Conservation (phyloP, 2,888 invertebrate species). For the Himalopsyche japonica region DNA sequence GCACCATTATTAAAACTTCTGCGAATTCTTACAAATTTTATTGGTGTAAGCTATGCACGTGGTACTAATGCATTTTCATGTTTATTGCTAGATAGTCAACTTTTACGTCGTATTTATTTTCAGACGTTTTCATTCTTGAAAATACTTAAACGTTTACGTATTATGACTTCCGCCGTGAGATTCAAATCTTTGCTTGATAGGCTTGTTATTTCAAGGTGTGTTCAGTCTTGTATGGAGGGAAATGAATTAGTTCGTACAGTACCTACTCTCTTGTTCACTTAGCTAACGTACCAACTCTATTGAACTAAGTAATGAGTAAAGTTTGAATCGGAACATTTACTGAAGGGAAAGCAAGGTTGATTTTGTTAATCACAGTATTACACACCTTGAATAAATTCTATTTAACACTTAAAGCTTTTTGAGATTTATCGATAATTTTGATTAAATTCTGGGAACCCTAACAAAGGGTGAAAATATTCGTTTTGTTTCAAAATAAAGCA, state of each 20-base stretch:
- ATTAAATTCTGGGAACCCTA: not conserved
- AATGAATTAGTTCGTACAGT: not conserved
- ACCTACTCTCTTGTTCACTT: not conserved
- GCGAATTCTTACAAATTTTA: not conserved
- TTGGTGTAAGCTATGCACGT: not conserved
- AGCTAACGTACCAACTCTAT: constrained; percentile 5
- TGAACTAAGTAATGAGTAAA: constrained; percentile 14
- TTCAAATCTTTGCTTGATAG: not conserved
- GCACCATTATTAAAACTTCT: not conserved
- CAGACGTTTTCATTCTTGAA: too few species aligned
- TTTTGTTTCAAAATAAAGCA: too few species aligned
- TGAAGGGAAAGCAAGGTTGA: not conserved
- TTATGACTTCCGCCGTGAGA: not conserved
- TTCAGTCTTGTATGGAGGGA: not conserved
- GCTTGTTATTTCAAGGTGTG: not conserved
- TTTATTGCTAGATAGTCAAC: too few species aligned
- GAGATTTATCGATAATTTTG: not conserved
- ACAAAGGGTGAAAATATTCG: too few species aligned
- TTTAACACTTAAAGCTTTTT: not conserved
- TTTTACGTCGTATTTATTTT: too few species aligned
- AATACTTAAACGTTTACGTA: too few species aligned
- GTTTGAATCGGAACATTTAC: constrained; percentile 4
- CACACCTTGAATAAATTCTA: not conserved
- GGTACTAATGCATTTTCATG: not conserved
- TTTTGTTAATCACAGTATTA: not conserved